Percentiles rank a stretch among this genome's conserved stretches.
These are phyloP conservation scores for Priocnemis perturbator DNA, from an alignment of 2,888 invertebrate genomes.

Conservation along the genomic window DNA sequence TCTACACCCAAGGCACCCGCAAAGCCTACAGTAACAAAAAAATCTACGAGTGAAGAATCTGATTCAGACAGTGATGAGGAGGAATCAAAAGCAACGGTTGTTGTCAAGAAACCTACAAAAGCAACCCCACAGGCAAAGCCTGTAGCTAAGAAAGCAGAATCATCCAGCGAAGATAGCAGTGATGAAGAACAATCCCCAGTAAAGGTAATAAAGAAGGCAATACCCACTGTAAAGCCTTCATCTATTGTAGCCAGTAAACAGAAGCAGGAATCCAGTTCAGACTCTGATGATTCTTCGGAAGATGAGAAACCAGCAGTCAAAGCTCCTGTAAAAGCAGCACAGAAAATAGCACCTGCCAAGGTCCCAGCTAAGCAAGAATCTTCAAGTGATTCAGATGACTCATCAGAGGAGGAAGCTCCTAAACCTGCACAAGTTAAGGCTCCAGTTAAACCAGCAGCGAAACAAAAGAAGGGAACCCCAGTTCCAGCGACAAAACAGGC, in stretches of 20 bases:
- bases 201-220: conserved; percentile 34
- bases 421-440: conserved; percentile 30
- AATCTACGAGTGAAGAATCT: conserved; percentile 61
- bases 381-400: conserved; percentile 36
- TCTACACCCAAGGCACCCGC: conserved; percentile 34
- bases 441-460: conserved; percentile 33
- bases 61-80: conserved; percentile 73
- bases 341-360: conserved; percentile 9
- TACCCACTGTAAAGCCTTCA: conserved; percentile 5
- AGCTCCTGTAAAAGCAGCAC: conserved; percentile 26
- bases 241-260: conserved; percentile 41
- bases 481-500: conserved; percentile 21
- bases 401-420: conserved; percentile 50
- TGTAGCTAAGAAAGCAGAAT: conserved; percentile 63
- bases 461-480: conserved; percentile 58
- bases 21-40: conserved; percentile 45
- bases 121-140: conserved; percentile 30
- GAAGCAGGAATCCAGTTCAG: conserved; percentile 47
- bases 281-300: conserved; percentile 48
- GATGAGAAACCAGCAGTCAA: conserved; percentile 47
- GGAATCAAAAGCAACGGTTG: conserved; percentile 57
- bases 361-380: conserved; percentile 37
- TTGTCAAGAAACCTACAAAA: background rate
- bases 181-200: conserved; percentile 45
- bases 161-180: conserved; percentile 72